Evolutionary conservation across 2,797 vertebrate species (phyloP), one percentile per base, ranked within the genome.

Genomic region (Cyclura pinguis): DNA sequence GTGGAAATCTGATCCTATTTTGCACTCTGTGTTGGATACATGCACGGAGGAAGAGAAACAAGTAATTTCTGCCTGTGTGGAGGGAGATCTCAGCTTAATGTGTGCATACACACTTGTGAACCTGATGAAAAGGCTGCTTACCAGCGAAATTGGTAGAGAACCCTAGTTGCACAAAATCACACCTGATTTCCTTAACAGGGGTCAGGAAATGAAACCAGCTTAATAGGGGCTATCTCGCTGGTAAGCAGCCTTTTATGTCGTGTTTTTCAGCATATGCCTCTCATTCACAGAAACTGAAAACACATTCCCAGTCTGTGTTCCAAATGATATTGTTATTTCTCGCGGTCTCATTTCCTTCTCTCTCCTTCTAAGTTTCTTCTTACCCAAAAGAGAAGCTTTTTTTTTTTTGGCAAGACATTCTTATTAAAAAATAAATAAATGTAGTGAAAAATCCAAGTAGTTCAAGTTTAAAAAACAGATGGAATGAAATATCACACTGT

Each of bases 201-300:
- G 67, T 52, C 47, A 72, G 67, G 50, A 85, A 85, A 74, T 86
- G 27, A 78, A 78, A 57, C 22, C n/a, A 74, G 73, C 52, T n/a
- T 76, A 73, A 38, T 24, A 9, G 20, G 20, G 32, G 84, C 47
- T 73, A 35, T 55, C 50, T 14, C 73, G 20, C 29, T 35, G 32
- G 32, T 85, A 52, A 84, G 47, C 16, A 22, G 10, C 12, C 22
- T 85, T 52, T 20, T 85, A n/a, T 55, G 29, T 69, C 69, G 73
- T 22, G 69, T 73, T 73, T 32, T 55, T 52, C 84, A 55, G 72
- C 47, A 52, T 42, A 80, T 29, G 47, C 13, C 24, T n/a, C 42
- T 73, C 67, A 73, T 76, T 74, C 24, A 52, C 3, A 38, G 52
- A 24, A 57, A 74, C 13, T 74, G 50, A 55, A 57, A 86, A 38